These are phyloP conservation scores for Ametastegia equiseti DNA, from an alignment of 2,888 invertebrate species.

Conservation along the genomic window DNA sequence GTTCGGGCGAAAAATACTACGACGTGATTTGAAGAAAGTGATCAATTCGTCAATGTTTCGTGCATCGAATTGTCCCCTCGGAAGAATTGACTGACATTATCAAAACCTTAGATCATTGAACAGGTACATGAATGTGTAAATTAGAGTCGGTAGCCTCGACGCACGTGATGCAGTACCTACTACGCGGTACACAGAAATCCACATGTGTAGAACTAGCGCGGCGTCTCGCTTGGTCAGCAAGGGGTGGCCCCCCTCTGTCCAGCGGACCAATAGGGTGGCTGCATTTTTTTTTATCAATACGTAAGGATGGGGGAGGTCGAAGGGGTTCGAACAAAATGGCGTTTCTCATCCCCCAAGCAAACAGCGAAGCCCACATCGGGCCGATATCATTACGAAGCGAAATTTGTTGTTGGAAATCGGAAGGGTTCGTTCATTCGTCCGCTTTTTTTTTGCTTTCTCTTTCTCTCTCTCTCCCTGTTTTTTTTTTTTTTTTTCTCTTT, in stretches of 20 bases:
- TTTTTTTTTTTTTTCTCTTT: neutral
- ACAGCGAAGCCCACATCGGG: slow-evolving; percentile 1
- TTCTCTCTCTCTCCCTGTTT: neutral
- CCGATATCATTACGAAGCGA: slow-evolving; percentile 50
- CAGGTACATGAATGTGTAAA: neutral
- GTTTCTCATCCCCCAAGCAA: slow-evolving; percentile 51
- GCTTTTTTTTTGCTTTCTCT: neutral
- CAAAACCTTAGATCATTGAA: neutral
- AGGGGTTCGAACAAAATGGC: slow-evolving; percentile 70
- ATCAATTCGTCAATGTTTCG: neutral
- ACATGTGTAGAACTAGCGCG: neutral
- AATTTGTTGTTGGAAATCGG: slow-evolving; percentile 44
- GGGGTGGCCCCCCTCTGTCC: slow-evolving; percentile 73
- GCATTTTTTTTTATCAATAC: slow-evolving; percentile 73
- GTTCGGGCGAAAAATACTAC: too few relatives aligned
- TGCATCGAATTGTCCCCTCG: neutral
- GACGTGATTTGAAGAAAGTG: too few relatives aligned
- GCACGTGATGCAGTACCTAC: neutral
- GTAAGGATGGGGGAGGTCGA: slow-evolving; percentile 63
- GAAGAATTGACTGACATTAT: neutral
- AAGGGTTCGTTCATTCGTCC: slow-evolving; percentile 25
- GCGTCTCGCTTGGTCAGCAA: slow-evolving; percentile 72
- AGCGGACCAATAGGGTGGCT: slow-evolving; percentile 69
- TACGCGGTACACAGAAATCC: neutral
- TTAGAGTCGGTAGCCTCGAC: neutral